Conservation (phyloP, 2,113 vertebrate genomes). For the Otocyon megalotis region DNA sequence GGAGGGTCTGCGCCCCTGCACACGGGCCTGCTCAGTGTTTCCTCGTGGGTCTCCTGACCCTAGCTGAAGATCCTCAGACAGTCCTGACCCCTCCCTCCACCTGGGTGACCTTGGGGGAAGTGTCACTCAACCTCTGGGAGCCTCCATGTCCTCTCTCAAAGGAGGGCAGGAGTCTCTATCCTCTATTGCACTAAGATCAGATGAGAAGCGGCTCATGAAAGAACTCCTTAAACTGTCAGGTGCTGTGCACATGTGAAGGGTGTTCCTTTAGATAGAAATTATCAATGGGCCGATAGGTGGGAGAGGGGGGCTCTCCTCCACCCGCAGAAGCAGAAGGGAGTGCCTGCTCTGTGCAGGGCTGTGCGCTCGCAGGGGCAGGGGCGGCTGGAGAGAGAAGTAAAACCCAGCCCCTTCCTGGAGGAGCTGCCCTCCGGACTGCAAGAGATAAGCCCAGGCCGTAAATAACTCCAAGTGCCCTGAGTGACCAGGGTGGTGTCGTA, state of each 20-base stretch:
- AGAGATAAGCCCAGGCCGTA: constrained; percentile 77
- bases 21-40: neutral
- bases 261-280: neutral
- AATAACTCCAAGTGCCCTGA: constrained; percentile 72
- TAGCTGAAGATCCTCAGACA: neutral
- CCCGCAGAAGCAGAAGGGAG: neutral
- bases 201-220: neutral
- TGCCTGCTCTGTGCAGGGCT: neutral
- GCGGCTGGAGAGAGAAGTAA: neutral
- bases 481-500: neutral
- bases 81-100: neutral
- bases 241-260: neutral
- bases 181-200: neutral
- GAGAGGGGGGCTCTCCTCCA: neutral
- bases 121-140: neutral
- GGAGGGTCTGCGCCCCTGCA: neutral
- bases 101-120: constrained; percentile 11
- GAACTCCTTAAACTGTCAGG: neutral
- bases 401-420: constrained; percentile 65
- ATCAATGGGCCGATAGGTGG: neutral
- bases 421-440: constrained; percentile 51
- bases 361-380: neutral
- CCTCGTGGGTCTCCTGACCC: neutral
- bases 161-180: neutral
- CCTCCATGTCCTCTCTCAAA: neutral